Base-by-base conservation (phyloP, 2,113 vertebrate genomes). In the Cyanoramphus novaezelandiae region DNA sequence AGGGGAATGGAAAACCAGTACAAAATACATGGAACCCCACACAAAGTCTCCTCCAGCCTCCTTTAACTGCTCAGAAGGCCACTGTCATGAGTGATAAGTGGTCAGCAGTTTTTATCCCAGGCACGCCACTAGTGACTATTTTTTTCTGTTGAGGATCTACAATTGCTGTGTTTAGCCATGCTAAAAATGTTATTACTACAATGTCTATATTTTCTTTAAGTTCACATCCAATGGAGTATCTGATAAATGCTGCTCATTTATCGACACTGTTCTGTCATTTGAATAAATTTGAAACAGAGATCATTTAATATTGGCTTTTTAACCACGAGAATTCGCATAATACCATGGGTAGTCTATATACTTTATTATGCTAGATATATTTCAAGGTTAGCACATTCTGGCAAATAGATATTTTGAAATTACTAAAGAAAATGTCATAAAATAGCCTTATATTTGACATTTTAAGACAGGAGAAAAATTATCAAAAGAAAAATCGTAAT, bases 391-490 rank as follows among this genome's bases (percentile, higher is more conserved):
- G 60, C 91, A 96, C 88, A 62, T 91, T 94, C 53, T 85, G 60
- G 78, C 9, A 97, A 96, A 97, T 57, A 68, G 28, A 57, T 97
- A 95, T 94, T 98, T 94, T 87, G 79, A 97, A 93, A 63, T 92
- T 88, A 85, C 82, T 95, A 82, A 90, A 92, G 82, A 89, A 96
- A 94, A 90, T 52, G 63, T 88, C 75, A 87, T 75, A 52, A 96
- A 95, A 28, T 10, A 71, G 90, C 74, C 77, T 87, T 88, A 84
- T 72, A 91, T 87, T 78, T 93, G 80, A 93, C 96, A 95, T 86
- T 86, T 69, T 21, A 17, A 71, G 31, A 78, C 19, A 50, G 82
- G 57, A 80, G 1, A 90, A 86, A 91, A 96, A 90, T 49, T 6
- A 64, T 87, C 44, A 37, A 7, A 31, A 44, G 52, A 87, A 93